Base-by-base conservation (phyloP, 1,140 invertebrate species). In the Campoletis sonorensis region DNA sequence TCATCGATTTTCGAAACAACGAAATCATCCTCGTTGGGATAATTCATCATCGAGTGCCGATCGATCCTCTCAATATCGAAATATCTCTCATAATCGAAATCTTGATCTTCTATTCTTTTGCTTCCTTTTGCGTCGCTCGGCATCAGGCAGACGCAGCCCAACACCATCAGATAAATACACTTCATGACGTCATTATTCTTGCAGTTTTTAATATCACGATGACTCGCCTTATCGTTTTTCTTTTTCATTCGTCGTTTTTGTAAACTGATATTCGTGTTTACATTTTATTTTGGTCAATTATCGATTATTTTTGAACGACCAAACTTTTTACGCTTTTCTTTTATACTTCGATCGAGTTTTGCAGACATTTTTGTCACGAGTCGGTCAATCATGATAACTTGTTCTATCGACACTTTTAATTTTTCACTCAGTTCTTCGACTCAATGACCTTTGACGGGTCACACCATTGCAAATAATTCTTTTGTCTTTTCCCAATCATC, bases 121-220 rank as follows among this genome's bases (percentile, higher is more conserved):
- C 45, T 18, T 23, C 72, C 77, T 54, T 70, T 49, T 21, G 72
- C 73, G 77, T 83, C 71, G 58, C 80, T 79, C 45, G 30, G 49
- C 23, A 45, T 72, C 16, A 81, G 77, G 80, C 84, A 85, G 68
- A 83, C 79, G 70, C 73, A 83, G 78, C 79, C 82, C 58, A 85
- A 54, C 18, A 85, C 49, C 71, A 81, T 33, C 45, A 83, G 68
- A 49, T 81, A 13, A 8, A 82, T 27, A 72, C 16, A 49, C 82
- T 85, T 85, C 84, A 85, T 85, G 80, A 82, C 82, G 73, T 83
- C 82, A 82, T 82, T 70, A 16, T 85, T 40, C 37, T 49, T 80
- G 1, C 64, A 23, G 18, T 23, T 76, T 58, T 33, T 51, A 76
- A 72, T 15, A 78, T 68, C 40, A 51, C 81, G 79, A 64, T 16